Evolutionary conservation across 1,140 invertebrate genomes (phyloP), one percentile per base, ranked within the genome.

Genomic region (Andrena cerasifolii): DNA sequence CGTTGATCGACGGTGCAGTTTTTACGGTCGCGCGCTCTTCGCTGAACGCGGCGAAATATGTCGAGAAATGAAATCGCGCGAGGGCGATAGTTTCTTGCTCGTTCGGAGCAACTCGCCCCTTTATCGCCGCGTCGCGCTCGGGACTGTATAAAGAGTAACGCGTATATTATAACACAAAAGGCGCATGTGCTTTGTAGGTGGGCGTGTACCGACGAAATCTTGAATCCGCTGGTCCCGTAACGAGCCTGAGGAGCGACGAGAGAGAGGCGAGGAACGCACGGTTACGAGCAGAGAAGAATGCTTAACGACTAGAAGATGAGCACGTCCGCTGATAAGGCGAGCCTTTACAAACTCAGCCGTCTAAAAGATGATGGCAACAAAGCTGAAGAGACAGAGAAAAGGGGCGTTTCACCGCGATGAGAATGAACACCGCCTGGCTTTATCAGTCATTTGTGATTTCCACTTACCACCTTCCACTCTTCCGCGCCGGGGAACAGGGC

Each of bases 391-490:
- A 83, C 53, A 66, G 33, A 54, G 71, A 45, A 63, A 67, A 40
- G 21, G n/a, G n/a, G 40, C 61, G 28, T 14, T 54, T 62, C 70
- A 33, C 45, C 66, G 7, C 21, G 36, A 10, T n/a, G 1, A 26
- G 31, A 51, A 63, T 26, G 40, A 31, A 33, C 51, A n/a, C 45
- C n/a, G 26, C 7, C 8, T 0, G 16, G 72, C 58, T 86, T 87
- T 87, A 88, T 86, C 86, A 87, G 85, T 76, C 85, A 86, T 87
- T 88, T 78, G 79, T 79, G 83, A 85, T 85, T 85, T 77, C 66
- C 77, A 66, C 63, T 86, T 43, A 51, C 33, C 66, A 33, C 21
- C 7, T 14, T 24, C 12, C 31, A 21, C 3, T 5, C 14, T 26
- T 16, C 49, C 26, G 26, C 36, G 16, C 21, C 47, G 49, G 28